Base-by-base conservation (phyloP, 2,888 invertebrate genomes). In the Dicranocentrus wangi region DNA sequence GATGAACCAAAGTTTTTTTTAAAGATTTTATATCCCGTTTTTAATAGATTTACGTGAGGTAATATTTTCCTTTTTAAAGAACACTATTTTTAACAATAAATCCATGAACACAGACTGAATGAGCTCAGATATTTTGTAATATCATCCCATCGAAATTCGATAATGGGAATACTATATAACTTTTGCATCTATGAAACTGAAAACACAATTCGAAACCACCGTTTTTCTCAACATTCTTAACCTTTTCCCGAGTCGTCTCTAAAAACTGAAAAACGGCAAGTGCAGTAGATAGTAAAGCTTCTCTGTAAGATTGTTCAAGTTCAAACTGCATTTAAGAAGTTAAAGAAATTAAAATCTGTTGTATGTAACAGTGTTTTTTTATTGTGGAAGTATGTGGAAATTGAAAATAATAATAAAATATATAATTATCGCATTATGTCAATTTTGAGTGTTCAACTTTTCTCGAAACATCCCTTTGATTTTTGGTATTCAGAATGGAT, bases 91-190 rank as follows among this genome's bases (percentile, higher is more conserved):
- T 27, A 25, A 70, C 42, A 63, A 68, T 47, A 32, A 70, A 70
- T 70, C 55, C 55, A 77, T 77, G 77, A 79, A 79, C 79, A 79
- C 79, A 79, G 79, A 79, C 79, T 79, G 79, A 79, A 72, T 79
- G 79, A 79, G 79, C 72, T 79, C 79, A 58, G 68, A 79, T 71
- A 65, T 25, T 61, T 69, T 76, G 28, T 63, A 42, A 63, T 39
- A 42, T 63, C 39, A 55, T 21, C 3, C n/a, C 15, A 2, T 3
- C 15, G 5, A 2, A 10, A 47, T n/a, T 10, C n/a, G 15, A 47
- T n/a, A 47, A n/a, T 5, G 5, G n/a, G 15, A 10, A 47, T 10
- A 47, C 47, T 5, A 47, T 15, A 47, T 15, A 47, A 3, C 47
- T 47, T n/a, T 7, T n/a, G 47, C n/a, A 10, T 47, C 3, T 47